phyloP scores from a whole-genome alignment of 2,797 vertebrate species.

The Anableps anableps region DNA sequence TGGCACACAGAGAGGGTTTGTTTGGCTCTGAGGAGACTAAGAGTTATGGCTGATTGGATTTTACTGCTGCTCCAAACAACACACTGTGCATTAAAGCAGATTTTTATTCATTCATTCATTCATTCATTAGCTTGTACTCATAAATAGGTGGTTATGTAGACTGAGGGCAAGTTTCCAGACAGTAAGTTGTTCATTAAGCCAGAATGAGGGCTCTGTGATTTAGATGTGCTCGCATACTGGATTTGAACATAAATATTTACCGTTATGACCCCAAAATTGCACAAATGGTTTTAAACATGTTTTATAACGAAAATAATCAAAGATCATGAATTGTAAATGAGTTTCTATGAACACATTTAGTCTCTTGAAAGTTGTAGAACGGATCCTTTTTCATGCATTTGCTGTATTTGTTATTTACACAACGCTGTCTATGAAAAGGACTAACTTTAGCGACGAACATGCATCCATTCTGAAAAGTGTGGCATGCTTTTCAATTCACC shows the following conservation, averaged over 20 bases:
- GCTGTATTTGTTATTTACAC: background rate
- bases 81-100: conserved; percentile 10
- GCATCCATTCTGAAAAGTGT: background rate
- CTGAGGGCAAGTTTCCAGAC: conserved; percentile 18
- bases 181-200: conserved; percentile 25
- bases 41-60: conserved; percentile 47
- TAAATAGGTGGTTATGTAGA: background rate
- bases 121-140: conserved; percentile 24
- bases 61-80: conserved; percentile 53
- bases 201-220: background rate
- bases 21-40: conserved; percentile 43
- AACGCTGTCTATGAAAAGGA: background rate
- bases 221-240: background rate
- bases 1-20: conserved; percentile 45
- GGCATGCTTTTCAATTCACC: background rate
- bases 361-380: background rate
- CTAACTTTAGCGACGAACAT: background rate
- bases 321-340: background rate
- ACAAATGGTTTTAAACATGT: background rate
- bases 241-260: conserved; percentile 2
- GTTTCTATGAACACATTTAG: background rate
- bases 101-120: conserved; percentile 14
- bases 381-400: background rate
- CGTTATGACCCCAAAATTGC: background rate
- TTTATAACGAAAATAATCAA: background rate